These are phyloP conservation scores for Julus scanicus DNA, from an alignment of 2,888 invertebrate species.

Conservation along the genomic window DNA sequence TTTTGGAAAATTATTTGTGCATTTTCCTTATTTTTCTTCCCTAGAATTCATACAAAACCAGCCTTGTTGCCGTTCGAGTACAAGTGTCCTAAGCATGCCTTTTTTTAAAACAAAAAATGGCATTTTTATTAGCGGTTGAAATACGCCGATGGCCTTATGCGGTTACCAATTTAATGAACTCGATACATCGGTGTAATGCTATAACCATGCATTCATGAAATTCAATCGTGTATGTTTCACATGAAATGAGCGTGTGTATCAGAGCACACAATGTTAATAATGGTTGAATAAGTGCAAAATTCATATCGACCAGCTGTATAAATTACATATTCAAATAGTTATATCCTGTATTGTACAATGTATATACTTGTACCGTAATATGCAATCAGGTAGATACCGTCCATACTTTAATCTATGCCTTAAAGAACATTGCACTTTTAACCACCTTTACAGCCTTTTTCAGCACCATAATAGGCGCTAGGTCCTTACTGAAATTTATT, in stretches of 20 bases:
- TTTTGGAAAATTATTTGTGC: too few relatives aligned
- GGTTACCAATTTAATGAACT: not conserved
- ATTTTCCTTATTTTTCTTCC: too few relatives aligned
- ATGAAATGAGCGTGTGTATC: not conserved
- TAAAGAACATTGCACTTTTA: not conserved
- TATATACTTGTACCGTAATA: conserved; percentile 43
- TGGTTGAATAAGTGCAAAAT: not conserved
- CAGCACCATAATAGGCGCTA: not conserved
- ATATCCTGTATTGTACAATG: conserved; percentile 37
- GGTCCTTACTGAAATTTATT: not conserved
- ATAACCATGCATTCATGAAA: conserved; percentile 12
- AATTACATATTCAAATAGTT: conserved; percentile 15
- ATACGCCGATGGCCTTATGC: not conserved
- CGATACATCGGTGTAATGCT: not conserved
- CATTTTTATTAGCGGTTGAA: not conserved
- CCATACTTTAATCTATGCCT: conserved; percentile 48
- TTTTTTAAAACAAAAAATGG: not conserved
- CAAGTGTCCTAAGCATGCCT: not conserved
- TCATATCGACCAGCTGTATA: not conserved
- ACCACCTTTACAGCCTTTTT: not conserved
- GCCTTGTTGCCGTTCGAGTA: not conserved
- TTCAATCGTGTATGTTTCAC: not conserved
- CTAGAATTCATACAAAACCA: not conserved
- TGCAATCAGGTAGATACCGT: conserved; percentile 52
- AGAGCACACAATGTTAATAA: not conserved